These are phyloP conservation scores for Spilosoma lubricipeda DNA, from an alignment of 2,888 invertebrate genomes.

Conservation along the genomic window DNA sequence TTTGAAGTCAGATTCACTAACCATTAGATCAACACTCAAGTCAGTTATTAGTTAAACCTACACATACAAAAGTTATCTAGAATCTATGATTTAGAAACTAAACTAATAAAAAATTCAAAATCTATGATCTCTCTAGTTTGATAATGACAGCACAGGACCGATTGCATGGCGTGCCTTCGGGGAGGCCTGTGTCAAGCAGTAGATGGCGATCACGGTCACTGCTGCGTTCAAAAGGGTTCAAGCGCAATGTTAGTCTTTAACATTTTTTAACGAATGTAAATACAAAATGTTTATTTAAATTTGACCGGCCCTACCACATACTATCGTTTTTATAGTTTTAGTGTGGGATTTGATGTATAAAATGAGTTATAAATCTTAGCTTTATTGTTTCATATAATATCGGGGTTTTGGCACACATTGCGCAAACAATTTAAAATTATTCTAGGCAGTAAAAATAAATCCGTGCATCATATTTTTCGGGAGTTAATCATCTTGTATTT, in stretches of 20 bases:
- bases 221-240: neutral
- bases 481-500: neutral
- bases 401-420: constrained; percentile 30
- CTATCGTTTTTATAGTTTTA: neutral
- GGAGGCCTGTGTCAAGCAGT: too few relatives aligned
- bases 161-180: too few relatives aligned
- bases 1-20: too few relatives aligned
- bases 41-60: too few relatives aligned
- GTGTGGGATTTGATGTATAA: neutral
- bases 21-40: too few relatives aligned
- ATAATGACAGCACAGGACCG: too few relatives aligned
- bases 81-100: too few relatives aligned
- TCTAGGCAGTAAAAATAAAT: constrained; percentile 27
- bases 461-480: neutral
- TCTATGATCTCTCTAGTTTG: too few relatives aligned
- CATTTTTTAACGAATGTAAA: neutral
- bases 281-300: neutral
- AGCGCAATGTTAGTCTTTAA: neutral
- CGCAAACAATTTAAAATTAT: constrained; percentile 41
- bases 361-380: neutral
- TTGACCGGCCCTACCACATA: neutral
- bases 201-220: neutral
- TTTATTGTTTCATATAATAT: constrained; percentile 21
- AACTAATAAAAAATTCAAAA: too few relatives aligned
- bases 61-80: too few relatives aligned